A percentile compares a stretch with the other conserved stretches of the same genome.
phyloP scores from a whole-genome alignment of 2,113 vertebrate species.

The Atractosteus spatula region DNA sequence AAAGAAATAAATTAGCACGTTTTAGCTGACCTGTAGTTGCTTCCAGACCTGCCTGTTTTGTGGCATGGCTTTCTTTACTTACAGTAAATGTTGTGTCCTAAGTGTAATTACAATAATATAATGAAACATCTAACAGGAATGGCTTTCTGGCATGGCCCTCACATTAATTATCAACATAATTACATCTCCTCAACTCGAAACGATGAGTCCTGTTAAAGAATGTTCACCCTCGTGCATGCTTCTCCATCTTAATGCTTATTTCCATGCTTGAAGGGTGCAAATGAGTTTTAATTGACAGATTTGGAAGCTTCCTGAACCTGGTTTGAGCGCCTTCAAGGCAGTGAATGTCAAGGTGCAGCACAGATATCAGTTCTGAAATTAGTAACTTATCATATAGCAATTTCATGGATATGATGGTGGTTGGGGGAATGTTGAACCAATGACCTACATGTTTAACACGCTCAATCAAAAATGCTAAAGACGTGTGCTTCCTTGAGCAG shows the following conservation, averaged over 20 bases:
- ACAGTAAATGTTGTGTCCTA: background rate
- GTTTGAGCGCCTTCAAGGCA: too few relatives aligned
- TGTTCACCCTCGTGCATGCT: background rate
- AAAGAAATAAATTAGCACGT: too few relatives aligned
- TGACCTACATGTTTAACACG: too few relatives aligned
- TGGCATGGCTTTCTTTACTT: background rate
- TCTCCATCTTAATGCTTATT: background rate
- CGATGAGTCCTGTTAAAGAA: background rate
- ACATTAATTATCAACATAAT: constrained; percentile 19
- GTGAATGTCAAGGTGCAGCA: too few relatives aligned
- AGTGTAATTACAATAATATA: background rate
- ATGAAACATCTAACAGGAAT: background rate
- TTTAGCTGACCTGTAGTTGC: too few relatives aligned
- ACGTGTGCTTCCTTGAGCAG: too few relatives aligned
- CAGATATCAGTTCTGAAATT: too few relatives aligned
- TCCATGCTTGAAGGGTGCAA: background rate
- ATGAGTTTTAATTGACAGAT: background rate
- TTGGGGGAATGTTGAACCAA: too few relatives aligned
- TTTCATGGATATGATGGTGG: too few relatives aligned
- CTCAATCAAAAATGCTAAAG: too few relatives aligned
- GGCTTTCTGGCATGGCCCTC: background rate
- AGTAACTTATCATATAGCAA: too few relatives aligned
- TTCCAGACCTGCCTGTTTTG: too few relatives aligned
- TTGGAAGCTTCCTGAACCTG: background rate
- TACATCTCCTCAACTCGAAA: constrained; percentile 14